Conservation (phyloP, 2,888 invertebrate species). For the Ramazzottius varieornatus region DNA sequence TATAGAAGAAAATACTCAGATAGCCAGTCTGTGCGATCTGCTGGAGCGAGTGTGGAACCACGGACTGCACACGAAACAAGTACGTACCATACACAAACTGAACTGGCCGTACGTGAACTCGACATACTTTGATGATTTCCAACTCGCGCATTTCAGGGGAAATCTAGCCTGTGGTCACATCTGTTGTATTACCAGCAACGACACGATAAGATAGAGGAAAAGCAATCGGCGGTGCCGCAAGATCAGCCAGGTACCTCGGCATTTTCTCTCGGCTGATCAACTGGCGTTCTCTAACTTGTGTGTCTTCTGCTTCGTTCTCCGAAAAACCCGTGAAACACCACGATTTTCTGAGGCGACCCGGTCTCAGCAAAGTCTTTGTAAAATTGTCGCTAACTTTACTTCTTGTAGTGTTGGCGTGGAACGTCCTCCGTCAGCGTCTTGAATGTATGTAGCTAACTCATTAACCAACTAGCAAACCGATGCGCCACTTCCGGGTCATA, state of each 20-base stretch:
- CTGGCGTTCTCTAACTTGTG: background rate
- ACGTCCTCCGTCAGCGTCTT: slow-evolving; percentile 62
- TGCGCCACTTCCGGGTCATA: no score
- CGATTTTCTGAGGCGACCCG: no score
- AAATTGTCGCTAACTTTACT: background rate
- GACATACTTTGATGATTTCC: background rate
- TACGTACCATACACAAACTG: slow-evolving; percentile 14
- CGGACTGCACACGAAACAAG: slow-evolving; percentile 70
- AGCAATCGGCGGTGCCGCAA: slow-evolving; percentile 4
- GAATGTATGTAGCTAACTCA: slow-evolving; percentile 44
- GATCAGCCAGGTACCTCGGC: no score
- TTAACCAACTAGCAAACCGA: no score
- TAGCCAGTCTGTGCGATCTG: slow-evolving; percentile 87
- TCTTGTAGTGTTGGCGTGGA: slow-evolving; percentile 38
- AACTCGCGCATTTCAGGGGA: slow-evolving; percentile 34
- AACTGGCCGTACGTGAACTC: no score
- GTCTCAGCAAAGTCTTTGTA: slow-evolving; percentile 3
- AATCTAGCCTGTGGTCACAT: slow-evolving; percentile 90
- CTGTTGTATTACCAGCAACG: slow-evolving; percentile 61
- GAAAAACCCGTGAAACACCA: no score
- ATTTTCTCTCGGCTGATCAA: no score
- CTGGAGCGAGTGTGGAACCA: slow-evolving; percentile 93
- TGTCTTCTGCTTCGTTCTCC: background rate
- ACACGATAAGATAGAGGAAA: slow-evolving; percentile 32
- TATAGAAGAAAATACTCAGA: slow-evolving; percentile 87